Evolutionary conservation across 2,888 invertebrate genomes (phyloP).

Genomic region (Ophion slaviceki): DNA sequence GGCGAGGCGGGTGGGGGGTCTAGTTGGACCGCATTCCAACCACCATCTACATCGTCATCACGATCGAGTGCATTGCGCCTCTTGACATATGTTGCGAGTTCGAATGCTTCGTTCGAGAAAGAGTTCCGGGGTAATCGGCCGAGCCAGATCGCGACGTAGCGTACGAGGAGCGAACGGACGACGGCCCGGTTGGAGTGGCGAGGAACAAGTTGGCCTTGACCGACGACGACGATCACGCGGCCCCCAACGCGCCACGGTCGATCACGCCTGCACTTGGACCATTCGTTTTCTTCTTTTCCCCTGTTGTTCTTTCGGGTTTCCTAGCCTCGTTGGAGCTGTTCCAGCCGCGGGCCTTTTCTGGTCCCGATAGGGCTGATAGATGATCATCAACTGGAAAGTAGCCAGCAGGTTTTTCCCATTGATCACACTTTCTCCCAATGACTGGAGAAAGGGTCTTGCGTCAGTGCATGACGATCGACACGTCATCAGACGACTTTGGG

Average conservation of each 20-base stretch:
- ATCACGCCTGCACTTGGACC: slow-evolving; percentile 2
- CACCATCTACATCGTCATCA: slow-evolving; percentile 32
- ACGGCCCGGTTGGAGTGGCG: slow-evolving; percentile 33
- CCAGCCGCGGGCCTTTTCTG: not conserved
- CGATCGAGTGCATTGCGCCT: slow-evolving; percentile 52
- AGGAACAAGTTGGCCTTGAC: slow-evolving; percentile 61
- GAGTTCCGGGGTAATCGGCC: slow-evolving; percentile 66
- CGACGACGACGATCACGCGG: slow-evolving; percentile 46
- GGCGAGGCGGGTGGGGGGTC: not conserved
- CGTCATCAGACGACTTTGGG: not conserved
- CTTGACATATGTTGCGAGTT: slow-evolving; percentile 21
- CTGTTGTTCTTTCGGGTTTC: not conserved
- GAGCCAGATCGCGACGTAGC: slow-evolving; percentile 24
- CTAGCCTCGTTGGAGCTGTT: not conserved
- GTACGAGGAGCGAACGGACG: slow-evolving; percentile 3
- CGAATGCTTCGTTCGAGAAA: slow-evolving; percentile 42
- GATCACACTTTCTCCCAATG: slow-evolving; percentile 7
- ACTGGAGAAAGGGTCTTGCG: not conserved
- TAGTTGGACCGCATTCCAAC: slow-evolving; percentile 56
- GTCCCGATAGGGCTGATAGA: not conserved
- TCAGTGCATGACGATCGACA: not conserved
- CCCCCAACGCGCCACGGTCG: not conserved
- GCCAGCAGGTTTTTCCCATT: not conserved
- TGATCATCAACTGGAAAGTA: not conserved
- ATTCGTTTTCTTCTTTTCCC: not conserved